Evolutionary conservation across 2,888 invertebrate genomes (phyloP).

Genomic region (Eilema sororculum): DNA sequence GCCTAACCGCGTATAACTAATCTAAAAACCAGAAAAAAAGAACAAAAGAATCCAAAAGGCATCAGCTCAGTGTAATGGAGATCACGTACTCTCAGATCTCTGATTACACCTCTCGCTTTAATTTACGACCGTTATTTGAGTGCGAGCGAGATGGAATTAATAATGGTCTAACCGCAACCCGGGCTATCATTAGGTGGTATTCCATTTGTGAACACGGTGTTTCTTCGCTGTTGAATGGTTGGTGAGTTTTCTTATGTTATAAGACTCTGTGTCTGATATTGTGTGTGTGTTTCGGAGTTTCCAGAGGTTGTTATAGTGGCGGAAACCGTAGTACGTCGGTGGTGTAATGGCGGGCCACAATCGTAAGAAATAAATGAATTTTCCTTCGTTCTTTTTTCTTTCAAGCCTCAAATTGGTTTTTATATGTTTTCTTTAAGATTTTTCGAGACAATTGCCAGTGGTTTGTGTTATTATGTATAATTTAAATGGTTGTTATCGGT

Average conservation of each 20-base stretch:
- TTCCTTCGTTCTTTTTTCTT: constrained; percentile 62
- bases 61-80: constrained; percentile 82
- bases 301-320: constrained; percentile 57
- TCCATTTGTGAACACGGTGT: constrained; percentile 68
- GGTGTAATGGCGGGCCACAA: constrained; percentile 74
- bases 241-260: constrained; percentile 27
- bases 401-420: constrained; percentile 72
- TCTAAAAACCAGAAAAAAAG: constrained; percentile 72
- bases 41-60: constrained; percentile 80
- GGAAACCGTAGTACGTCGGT: constrained; percentile 68
- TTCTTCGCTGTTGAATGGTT: constrained; percentile 37
- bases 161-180: constrained; percentile 82
- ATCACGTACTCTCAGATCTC: constrained; percentile 81
- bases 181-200: constrained; percentile 79
- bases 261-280: constrained; percentile 35
- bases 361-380: constrained; percentile 82
- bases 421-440: constrained; percentile 74
- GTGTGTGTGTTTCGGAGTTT: constrained; percentile 28
- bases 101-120: constrained; percentile 77
- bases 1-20: constrained; percentile 72
- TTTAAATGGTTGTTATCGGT: constrained; percentile 62
- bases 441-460: constrained; percentile 59
- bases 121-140: constrained; percentile 64
- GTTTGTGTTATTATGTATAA: constrained; percentile 69
- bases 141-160: constrained; percentile 79